Percentiles rank a stretch among this genome's conserved stretches.
phyloP scores from a whole-genome alignment of 1,140 invertebrate species.

The Drosophila funebris region DNA sequence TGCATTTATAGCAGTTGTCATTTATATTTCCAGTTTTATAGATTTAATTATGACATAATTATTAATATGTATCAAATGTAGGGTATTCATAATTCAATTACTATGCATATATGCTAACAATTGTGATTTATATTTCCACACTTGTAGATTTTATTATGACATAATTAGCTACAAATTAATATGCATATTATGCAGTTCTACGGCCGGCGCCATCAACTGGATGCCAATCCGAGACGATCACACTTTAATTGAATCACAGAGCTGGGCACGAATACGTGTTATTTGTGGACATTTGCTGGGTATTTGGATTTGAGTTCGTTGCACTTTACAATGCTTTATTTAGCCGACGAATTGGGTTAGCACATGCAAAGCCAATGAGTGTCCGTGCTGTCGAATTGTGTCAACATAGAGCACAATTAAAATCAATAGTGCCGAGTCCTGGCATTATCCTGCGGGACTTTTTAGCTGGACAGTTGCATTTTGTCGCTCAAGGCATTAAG shows the following conservation, averaged over 20 bases:
- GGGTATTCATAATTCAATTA: too few species aligned
- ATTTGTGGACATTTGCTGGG: neutral
- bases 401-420: conserved; percentile 51
- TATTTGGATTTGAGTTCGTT: conserved; percentile 36
- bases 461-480: conserved; percentile 37
- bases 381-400: conserved; percentile 34
- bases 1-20: too few species aligned
- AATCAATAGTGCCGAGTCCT: conserved; percentile 59
- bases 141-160: neutral
- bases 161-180: neutral
- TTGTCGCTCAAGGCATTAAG: neutral
- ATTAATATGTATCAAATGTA: too few species aligned
- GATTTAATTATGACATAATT: too few species aligned
- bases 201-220: neutral
- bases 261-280: neutral
- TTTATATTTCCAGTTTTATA: too few species aligned
- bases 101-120: too few species aligned
- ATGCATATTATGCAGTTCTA: neutral
- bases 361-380: conserved; percentile 36
- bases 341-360: conserved; percentile 31
- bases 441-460: conserved; percentile 35
- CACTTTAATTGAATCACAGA: neutral
- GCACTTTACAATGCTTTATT: conserved; percentile 17
- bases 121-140: too few species aligned
- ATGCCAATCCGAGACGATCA: neutral